phyloP scores from a whole-genome alignment of 2,888 invertebrate genomes.

The Pardosa pseudoannulata region DNA sequence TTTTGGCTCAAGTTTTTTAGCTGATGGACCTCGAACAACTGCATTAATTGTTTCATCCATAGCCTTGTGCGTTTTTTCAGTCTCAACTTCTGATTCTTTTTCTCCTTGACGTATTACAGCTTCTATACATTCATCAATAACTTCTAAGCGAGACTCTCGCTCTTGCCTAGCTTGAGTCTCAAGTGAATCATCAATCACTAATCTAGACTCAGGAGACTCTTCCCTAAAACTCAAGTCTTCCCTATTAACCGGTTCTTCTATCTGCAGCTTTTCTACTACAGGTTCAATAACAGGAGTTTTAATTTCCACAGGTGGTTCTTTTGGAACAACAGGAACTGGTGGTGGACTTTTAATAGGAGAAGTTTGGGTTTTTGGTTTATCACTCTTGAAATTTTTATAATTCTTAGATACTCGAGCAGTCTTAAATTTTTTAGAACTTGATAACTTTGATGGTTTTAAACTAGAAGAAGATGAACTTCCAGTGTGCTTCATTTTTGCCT shows the following conservation, averaged over 20 bases:
- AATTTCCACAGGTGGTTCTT: constrained; percentile 28
- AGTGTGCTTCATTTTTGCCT: constrained; percentile 54
- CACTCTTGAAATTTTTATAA: constrained; percentile 50
- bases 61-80: constrained; percentile 47
- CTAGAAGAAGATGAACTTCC: constrained; percentile 39
- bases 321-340: constrained; percentile 22
- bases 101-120: constrained; percentile 69
- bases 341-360: constrained; percentile 23
- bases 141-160: constrained; percentile 65
- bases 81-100: constrained; percentile 52
- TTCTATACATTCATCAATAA: constrained; percentile 71
- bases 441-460: constrained; percentile 50
- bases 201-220: constrained; percentile 65
- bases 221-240: constrained; percentile 41
- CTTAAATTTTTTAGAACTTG: constrained; percentile 61
- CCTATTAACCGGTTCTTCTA: constrained; percentile 34
- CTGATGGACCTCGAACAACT: constrained; percentile 55
- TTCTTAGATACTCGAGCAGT: constrained; percentile 34
- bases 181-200: constrained; percentile 72
- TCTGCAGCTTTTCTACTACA: constrained; percentile 15
- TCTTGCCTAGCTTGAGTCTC: constrained; percentile 71
- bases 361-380: background rate
- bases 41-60: constrained; percentile 73
- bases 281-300: constrained; percentile 27
- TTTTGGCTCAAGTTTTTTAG: constrained; percentile 69